phyloP scores from a whole-genome alignment of 2,888 invertebrate species.

The Bombylius discolor region DNA sequence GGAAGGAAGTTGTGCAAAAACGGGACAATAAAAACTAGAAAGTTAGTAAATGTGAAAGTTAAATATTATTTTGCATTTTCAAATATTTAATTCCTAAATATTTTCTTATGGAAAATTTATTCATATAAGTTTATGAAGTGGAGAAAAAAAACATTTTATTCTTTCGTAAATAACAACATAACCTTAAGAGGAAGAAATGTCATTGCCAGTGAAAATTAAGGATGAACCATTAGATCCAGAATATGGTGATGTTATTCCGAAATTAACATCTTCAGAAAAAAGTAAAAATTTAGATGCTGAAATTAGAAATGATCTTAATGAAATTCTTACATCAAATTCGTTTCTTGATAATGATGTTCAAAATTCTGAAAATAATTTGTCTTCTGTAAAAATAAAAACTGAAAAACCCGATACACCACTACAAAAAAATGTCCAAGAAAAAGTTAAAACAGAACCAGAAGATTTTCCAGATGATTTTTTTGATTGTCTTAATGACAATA shows the following conservation, averaged over 20 bases:
- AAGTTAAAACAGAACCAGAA: not conserved
- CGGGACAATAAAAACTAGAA: no score
- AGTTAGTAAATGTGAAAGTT: no score
- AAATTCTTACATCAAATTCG: not conserved
- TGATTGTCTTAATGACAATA: constrained; percentile 4
- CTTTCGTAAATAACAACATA: no score
- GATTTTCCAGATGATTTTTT: constrained; percentile 10
- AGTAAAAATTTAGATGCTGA: not conserved
- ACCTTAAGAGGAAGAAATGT: not conserved
- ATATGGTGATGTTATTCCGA: not conserved
- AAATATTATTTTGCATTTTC: no score
- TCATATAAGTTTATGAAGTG: no score
- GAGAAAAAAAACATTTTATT: no score
- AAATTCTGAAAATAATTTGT: not conserved
- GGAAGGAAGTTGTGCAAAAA: no score
- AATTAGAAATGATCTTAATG: not conserved
- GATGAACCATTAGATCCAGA: constrained; percentile 1
- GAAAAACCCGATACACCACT: not conserved
- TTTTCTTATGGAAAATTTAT: no score
- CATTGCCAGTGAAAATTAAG: not conserved
- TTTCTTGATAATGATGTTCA: not conserved
- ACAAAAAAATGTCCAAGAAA: not conserved
- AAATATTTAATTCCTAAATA: no score
- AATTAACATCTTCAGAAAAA: not conserved
- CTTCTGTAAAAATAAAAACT: not conserved